Evolutionary conservation across 2,888 invertebrate genomes (phyloP).

Genomic region (Tupiocoris notatus): DNA sequence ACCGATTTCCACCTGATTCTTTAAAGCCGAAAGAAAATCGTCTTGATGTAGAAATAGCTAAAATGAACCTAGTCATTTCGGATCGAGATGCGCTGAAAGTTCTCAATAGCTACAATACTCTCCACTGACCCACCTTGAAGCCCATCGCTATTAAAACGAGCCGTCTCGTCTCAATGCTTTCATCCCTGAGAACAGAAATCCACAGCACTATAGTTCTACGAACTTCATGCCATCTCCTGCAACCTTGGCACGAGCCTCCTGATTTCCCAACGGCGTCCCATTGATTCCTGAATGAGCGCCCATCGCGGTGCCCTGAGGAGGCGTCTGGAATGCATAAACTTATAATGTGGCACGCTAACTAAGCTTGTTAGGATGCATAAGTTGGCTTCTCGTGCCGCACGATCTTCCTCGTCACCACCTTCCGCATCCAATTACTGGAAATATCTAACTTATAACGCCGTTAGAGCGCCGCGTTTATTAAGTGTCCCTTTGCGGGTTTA

Average conservation of each 20-base stretch:
- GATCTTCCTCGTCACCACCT: neutral
- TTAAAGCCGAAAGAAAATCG: too few relatives aligned
- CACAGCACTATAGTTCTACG: too few relatives aligned
- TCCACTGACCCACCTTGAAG: too few relatives aligned
- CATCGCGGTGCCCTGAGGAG: neutral
- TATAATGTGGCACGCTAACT: slow-evolving; percentile 23
- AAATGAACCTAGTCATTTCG: too few relatives aligned
- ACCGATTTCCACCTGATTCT: too few relatives aligned
- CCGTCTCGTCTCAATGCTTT: too few relatives aligned
- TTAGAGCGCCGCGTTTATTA: neutral
- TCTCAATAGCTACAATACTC: too few relatives aligned
- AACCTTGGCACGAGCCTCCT: slow-evolving; percentile 29
- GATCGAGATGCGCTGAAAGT: too few relatives aligned
- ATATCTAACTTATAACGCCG: slow-evolving; percentile 41
- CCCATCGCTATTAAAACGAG: too few relatives aligned
- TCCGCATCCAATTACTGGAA: neutral
- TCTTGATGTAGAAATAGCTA: too few relatives aligned
- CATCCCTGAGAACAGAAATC: too few relatives aligned
- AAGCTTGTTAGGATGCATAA: slow-evolving; percentile 41
- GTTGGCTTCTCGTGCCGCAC: slow-evolving; percentile 1
- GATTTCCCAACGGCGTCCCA: slow-evolving; percentile 43
- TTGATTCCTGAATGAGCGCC: slow-evolving; percentile 21
- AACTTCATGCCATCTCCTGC: slow-evolving; percentile 16
- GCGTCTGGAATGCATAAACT: slow-evolving; percentile 41
- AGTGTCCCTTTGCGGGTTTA: neutral